These are phyloP conservation scores for Periparus ater DNA, from an alignment of 2,797 vertebrate genomes.

Conservation along the genomic window DNA sequence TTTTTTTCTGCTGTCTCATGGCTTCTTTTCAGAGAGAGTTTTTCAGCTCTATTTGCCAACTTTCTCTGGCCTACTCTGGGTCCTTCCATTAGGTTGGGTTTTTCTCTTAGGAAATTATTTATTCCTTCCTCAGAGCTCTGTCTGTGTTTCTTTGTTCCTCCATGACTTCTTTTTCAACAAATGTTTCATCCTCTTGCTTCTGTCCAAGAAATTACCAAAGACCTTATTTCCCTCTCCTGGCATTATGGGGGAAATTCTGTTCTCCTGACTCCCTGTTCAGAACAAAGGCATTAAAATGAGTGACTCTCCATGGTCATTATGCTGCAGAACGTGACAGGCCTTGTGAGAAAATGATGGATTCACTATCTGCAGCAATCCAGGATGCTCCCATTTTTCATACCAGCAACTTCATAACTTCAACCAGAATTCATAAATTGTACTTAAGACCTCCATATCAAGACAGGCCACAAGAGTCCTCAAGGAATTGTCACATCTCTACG, in stretches of 20 bases:
- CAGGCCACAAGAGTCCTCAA: not conserved
- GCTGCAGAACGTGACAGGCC: not conserved
- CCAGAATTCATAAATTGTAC: conserved; percentile 25
- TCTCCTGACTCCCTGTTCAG: not conserved
- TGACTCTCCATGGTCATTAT: not conserved
- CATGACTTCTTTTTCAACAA: not conserved
- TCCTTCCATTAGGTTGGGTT: not conserved
- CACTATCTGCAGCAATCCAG: not conserved
- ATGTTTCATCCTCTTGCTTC: not conserved
- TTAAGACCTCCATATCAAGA: not conserved
- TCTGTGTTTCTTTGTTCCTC: not conserved
- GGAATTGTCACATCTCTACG: not conserved
- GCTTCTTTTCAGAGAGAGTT: conserved; percentile 23
- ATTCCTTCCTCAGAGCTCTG: not conserved
- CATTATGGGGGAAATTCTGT: not conserved
- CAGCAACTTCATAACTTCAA: not conserved
- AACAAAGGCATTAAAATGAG: not conserved
- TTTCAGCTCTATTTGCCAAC: conserved; percentile 12
- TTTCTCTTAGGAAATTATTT: not conserved
- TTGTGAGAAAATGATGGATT: conserved; percentile 17
- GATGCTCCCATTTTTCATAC: conserved; percentile 1
- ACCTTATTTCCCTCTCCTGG: not conserved
- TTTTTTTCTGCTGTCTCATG: conserved; percentile 41
- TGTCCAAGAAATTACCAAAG: not conserved
- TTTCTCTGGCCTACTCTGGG: not conserved